These are phyloP conservation scores for Drosophila malerkotliana DNA, from an alignment of 1,140 invertebrate genomes.

Conservation along the genomic window DNA sequence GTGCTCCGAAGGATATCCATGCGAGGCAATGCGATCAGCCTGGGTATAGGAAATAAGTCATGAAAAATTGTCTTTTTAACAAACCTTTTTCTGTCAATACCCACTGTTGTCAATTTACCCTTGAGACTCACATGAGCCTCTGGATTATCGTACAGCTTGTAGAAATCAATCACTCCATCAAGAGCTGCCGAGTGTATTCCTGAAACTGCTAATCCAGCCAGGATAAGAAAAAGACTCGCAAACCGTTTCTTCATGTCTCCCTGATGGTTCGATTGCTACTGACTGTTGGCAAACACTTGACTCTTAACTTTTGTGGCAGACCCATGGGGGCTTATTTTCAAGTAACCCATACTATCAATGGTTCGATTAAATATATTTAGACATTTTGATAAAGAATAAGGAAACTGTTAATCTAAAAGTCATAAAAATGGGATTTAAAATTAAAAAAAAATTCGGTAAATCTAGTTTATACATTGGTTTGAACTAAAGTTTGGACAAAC, in stretches of 20 bases:
- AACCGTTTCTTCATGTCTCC: slow-evolving; percentile 30
- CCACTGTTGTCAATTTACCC: slow-evolving; percentile 46
- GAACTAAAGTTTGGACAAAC: neutral
- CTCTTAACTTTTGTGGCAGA: slow-evolving; percentile 19
- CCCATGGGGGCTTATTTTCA: slow-evolving; percentile 15
- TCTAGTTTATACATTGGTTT: neutral
- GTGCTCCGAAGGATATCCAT: slow-evolving; percentile 85
- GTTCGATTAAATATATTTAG: slow-evolving; percentile 30
- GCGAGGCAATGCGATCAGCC: slow-evolving; percentile 56
- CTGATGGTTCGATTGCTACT: slow-evolving; percentile 20
- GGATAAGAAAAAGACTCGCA: neutral
- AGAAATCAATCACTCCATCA: slow-evolving; percentile 54
- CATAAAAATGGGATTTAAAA: slow-evolving; percentile 1
- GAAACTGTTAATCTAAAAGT: slow-evolving; percentile 17
- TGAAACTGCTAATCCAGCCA: slow-evolving; percentile 5
- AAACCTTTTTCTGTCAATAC: neutral
- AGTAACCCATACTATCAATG: slow-evolving; percentile 21
- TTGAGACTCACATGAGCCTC: slow-evolving; percentile 53
- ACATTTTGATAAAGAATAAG: slow-evolving; percentile 24
- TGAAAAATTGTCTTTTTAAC: neutral
- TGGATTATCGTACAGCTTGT: slow-evolving; percentile 55
- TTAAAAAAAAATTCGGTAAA: neutral
- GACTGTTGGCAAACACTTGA: slow-evolving; percentile 5
- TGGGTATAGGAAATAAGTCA: neutral
- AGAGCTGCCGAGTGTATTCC: slow-evolving; percentile 18